Evolutionary conservation across 35 echinoderm and acorn worm genomes (phyloP).

Genomic region (Stichopus chloronotus): DNA sequence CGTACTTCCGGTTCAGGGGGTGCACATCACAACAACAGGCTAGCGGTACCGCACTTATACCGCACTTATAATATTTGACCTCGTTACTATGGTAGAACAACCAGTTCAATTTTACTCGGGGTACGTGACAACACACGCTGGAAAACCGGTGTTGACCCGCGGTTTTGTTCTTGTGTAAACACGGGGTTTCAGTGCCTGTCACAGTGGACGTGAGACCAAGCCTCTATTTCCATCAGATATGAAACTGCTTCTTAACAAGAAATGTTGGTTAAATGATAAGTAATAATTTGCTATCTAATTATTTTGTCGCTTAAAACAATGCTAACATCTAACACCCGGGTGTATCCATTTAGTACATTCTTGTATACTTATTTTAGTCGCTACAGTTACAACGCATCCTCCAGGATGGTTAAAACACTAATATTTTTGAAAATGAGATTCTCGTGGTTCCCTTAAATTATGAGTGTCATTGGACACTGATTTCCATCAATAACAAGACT

Average conservation of each 20-base stretch:
- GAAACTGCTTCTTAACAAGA: not conserved
- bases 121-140: too few species aligned
- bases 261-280: constrained; percentile 13
- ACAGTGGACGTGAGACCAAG: not conserved
- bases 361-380: not conserved
- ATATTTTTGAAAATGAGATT: not conserved
- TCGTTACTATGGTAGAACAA: too few species aligned
- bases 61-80: too few species aligned
- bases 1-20: too few species aligned
- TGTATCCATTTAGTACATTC: constrained; percentile 8
- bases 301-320: not conserved
- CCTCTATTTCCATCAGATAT: not conserved
- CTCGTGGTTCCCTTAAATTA: not conserved
- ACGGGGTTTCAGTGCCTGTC: too few species aligned
- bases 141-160: too few species aligned
- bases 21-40: too few species aligned
- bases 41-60: too few species aligned
- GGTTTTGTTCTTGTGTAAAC: too few species aligned
- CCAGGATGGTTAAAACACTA: not conserved
- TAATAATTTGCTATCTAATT: not conserved
- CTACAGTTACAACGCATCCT: not conserved
- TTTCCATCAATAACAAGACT: not conserved
- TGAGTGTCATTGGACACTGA: constrained; percentile 3
- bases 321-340: not conserved
- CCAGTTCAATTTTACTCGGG: too few species aligned